Evolutionary conservation across 37 sponge, comb jelly and placozoan species (phyloP), one percentile per base, ranked within the genome.

Genomic region (Agelas oroides): DNA sequence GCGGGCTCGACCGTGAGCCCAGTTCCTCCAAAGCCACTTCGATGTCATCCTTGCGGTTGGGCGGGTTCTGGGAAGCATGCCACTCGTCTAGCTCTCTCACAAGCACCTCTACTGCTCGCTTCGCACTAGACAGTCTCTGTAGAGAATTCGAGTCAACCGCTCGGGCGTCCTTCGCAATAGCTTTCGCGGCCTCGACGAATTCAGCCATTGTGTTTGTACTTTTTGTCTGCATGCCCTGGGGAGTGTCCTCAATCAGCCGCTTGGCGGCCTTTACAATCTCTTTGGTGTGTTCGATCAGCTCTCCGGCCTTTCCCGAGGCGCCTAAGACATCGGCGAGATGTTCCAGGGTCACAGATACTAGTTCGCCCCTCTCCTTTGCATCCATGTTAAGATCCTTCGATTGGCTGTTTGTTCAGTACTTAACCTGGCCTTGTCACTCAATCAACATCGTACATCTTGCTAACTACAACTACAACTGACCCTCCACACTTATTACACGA

Each of bases 161-260:
- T 14, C 84, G 46, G 19, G 87, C 81, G 56, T 93, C 78, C 63
- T 93, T 75, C 36, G 94, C 94, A 5, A 93, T 89, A 17, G 18
- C 66, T 40, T 71, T 75, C 13, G 94, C 85, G 17, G 94, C 89
- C 32, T 72, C 56, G 64, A 93, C 87, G 28, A 93, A 89, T 24
- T 81, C 75, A 20, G 94, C 76, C 1, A 93, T 80, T 11, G 76
- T 39, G 0, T 76, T 33, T 0, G 90, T 93, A 53, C 79, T 81
- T 24, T 67, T 79, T 8, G 63, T 62, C 63, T 34, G 65, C 19
- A 67, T 57, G 13, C 55, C 53, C 34, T 93, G 90, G 0, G 87
- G 86, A 36, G 84, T 76, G 17, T 83, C 94, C 36, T 78, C 87
- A 0, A 78, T 58, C 24, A 93, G 75, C 25, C 59, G 74, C 78